Conservation (phyloP, 2,113 vertebrate genomes). For the Syngnathus typhle region DNA sequence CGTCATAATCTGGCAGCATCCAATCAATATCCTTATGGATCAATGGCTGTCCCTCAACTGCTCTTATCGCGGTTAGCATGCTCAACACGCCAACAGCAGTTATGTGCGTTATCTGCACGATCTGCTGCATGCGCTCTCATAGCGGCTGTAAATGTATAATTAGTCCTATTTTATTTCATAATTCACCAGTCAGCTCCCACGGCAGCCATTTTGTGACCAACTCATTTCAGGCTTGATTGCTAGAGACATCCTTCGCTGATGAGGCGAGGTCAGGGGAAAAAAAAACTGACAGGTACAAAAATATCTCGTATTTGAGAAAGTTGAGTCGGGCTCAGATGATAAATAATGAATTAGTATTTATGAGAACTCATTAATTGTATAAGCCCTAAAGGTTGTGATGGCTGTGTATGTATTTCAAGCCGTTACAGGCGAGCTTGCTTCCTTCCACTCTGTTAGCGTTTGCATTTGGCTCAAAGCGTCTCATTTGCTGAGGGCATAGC, state of each 20-base stretch:
- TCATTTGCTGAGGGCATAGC: not conserved
- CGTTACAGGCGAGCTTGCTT: not conserved
- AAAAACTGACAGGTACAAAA: not conserved
- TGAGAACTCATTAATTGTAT: not conserved
- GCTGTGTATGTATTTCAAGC: not conserved
- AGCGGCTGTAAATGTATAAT: slow-evolving; percentile 28
- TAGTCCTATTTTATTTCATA: slow-evolving; percentile 11
- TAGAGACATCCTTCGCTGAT: not conserved
- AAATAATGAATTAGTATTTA: not conserved
- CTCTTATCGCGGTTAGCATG: slow-evolving; percentile 44
- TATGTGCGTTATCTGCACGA: not conserved
- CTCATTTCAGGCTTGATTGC: slow-evolving; percentile 5
- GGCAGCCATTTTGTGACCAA: slow-evolving; percentile 10
- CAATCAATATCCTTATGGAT: slow-evolving; percentile 2
- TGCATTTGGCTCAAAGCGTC: slow-evolving; percentile 1
- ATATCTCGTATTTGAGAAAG: not conserved
- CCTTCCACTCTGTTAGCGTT: not conserved
- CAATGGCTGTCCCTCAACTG: slow-evolving; percentile 18
- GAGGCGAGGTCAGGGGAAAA: not conserved
- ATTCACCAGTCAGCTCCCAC: slow-evolving; percentile 29
- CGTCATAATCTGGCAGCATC: slow-evolving; percentile 19
- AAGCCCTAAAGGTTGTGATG: not conserved
- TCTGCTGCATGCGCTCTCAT: slow-evolving; percentile 10
- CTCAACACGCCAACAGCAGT: slow-evolving; percentile 15
- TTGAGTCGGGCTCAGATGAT: not conserved